phyloP scores from a whole-genome alignment of 2,797 vertebrate species.

The Eurystomus glaucurus region DNA sequence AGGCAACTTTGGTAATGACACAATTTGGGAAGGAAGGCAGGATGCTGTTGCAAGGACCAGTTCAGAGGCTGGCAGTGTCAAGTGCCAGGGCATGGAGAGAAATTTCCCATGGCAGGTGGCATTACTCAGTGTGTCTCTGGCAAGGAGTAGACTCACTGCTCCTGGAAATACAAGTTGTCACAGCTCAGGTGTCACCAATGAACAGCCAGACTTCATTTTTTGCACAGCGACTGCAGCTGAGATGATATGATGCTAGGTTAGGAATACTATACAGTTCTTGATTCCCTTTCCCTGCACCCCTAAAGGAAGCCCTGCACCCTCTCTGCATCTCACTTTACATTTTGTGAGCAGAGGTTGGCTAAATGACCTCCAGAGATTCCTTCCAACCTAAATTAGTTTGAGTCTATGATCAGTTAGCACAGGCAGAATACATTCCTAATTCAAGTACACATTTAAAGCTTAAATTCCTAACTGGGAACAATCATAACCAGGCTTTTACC shows the following conservation, averaged over 20 bases:
- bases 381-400: background rate
- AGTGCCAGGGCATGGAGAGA: conserved; percentile 53
- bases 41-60: background rate
- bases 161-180: conserved; percentile 18
- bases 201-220: conserved; percentile 7
- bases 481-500: background rate
- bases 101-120: conserved; percentile 63
- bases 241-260: background rate
- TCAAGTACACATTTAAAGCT: background rate
- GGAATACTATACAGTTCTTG: background rate
- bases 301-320: background rate
- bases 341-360: background rate
- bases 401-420: background rate
- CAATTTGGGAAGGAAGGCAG: background rate
- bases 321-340: background rate
- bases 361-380: background rate
- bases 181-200: conserved; percentile 30
- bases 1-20: background rate
- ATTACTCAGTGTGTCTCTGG: conserved; percentile 47
- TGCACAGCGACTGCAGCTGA: background rate
- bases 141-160: background rate
- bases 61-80: conserved; percentile 3
- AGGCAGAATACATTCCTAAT: background rate
- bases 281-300: background rate
- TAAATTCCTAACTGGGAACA: background rate